These are phyloP conservation scores for Varanus komodoensis DNA, from an alignment of 2,113 vertebrate genomes.

Conservation along the genomic window DNA sequence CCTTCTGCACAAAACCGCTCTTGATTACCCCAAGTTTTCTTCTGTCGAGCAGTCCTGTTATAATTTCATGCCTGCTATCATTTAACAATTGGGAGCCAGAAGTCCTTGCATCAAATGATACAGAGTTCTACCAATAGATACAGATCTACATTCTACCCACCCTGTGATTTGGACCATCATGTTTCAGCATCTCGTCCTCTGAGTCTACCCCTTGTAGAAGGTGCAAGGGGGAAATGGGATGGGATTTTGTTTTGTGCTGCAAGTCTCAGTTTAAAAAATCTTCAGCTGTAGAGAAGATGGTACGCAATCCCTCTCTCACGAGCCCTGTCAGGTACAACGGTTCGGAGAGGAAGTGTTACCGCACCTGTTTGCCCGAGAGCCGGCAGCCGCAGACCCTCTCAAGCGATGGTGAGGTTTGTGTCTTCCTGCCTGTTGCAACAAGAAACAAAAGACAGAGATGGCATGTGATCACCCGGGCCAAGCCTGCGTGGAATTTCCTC, in stretches of 20 bases:
- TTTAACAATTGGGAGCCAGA: background rate
- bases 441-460: background rate
- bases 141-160: background rate
- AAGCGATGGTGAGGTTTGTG: background rate
- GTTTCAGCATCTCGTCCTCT: background rate
- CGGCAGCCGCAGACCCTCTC: background rate
- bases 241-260: background rate
- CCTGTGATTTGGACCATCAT: no score
- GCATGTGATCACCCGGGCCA: background rate
- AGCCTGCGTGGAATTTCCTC: background rate
- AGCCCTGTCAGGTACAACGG: no score
- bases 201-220: background rate
- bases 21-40: background rate
- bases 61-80: no score
- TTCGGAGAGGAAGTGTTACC: background rate
- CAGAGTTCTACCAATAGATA: background rate
- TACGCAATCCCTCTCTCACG: background rate
- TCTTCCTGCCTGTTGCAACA: slow-evolving; percentile 5
- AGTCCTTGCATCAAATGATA: background rate
- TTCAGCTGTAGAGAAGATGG: background rate
- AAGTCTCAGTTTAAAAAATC: background rate
- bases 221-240: background rate
- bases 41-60: background rate
- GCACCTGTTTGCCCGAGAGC: background rate
- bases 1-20: background rate